Evolutionary conservation across 2,888 invertebrate species (phyloP).

Genomic region (Agrochola circellaris): DNA sequence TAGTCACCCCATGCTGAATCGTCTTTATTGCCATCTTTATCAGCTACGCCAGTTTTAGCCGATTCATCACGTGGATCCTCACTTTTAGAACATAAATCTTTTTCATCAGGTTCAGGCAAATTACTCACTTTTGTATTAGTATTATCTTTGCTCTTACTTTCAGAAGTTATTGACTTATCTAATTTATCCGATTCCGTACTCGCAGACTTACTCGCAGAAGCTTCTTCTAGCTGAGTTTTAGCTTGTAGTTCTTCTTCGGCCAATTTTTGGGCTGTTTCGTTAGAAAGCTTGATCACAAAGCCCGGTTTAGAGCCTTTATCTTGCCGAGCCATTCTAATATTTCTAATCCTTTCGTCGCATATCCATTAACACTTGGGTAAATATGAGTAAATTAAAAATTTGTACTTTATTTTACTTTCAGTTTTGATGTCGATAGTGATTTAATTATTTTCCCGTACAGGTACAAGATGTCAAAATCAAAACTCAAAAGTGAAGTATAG

Average conservation of each 20-base stretch:
- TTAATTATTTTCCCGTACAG: constrained; percentile 48
- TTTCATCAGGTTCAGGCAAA: constrained; percentile 21
- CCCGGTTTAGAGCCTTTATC: constrained; percentile 81
- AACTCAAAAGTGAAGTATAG: constrained; percentile 25
- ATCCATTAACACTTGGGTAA: constrained; percentile 15
- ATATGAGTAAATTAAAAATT: constrained; percentile 15
- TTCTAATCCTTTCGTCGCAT: constrained; percentile 30
- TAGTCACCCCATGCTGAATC: constrained; percentile 83
- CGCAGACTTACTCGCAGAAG: constrained; percentile 36
- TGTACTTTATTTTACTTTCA: constrained; percentile 24
- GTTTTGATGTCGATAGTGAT: constrained; percentile 16
- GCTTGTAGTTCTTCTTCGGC: constrained; percentile 79
- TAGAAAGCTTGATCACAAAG: constrained; percentile 87
- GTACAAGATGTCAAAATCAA: constrained; percentile 27
- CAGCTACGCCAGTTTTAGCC: constrained; percentile 7
- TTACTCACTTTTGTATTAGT: constrained; percentile 25
- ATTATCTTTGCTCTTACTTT: constrained; percentile 22
- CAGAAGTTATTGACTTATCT: constrained; percentile 16
- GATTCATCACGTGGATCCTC: constrained; percentile 11
- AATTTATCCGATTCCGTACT: constrained; percentile 20
- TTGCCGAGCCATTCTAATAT: constrained; percentile 75
- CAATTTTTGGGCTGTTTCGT: constrained; percentile 87
- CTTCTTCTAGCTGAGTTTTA: constrained; percentile 58
- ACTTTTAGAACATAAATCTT: constrained; percentile 19
- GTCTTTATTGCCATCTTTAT: constrained; percentile 23